Percentiles rank a stretch among this genome's conserved stretches.
Conservation (phyloP, 2,113 vertebrate species). For the Brienomyrus brachyistius region DNA sequence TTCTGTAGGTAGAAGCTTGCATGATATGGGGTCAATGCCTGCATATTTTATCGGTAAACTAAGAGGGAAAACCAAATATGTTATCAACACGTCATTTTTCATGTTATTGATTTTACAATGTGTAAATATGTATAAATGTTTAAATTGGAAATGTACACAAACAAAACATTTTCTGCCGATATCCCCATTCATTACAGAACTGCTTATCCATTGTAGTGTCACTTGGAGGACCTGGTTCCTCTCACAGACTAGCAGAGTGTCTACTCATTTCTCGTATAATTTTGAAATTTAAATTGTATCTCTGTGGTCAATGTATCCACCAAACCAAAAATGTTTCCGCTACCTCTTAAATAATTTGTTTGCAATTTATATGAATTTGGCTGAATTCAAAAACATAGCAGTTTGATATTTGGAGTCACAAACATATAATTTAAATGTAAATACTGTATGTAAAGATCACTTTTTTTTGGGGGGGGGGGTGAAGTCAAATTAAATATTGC, state of each 20-base stretch:
- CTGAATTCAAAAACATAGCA: neutral
- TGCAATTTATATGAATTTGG: neutral
- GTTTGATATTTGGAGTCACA: neutral
- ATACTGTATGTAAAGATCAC: neutral
- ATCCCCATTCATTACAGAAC: neutral
- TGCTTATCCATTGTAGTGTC: neutral
- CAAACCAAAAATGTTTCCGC: neutral
- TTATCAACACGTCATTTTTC: neutral
- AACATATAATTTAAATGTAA: neutral
- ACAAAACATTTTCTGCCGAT: neutral
- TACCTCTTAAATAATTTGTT: neutral
- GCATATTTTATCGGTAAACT: neutral
- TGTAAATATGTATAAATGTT: neutral
- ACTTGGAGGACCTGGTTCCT: neutral
- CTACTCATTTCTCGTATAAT: neutral
- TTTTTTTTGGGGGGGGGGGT: neutral
- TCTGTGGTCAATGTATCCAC: neutral
- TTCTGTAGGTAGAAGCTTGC: neutral
- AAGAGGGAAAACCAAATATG: neutral
- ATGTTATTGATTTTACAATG: neutral
- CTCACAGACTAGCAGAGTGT: neutral
- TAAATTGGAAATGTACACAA: neutral
- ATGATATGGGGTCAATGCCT: neutral
- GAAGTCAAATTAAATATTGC: neutral
- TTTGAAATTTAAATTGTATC: neutral